phyloP scores from a whole-genome alignment of 2,888 invertebrate genomes.

The Hoplodrina blanda region DNA sequence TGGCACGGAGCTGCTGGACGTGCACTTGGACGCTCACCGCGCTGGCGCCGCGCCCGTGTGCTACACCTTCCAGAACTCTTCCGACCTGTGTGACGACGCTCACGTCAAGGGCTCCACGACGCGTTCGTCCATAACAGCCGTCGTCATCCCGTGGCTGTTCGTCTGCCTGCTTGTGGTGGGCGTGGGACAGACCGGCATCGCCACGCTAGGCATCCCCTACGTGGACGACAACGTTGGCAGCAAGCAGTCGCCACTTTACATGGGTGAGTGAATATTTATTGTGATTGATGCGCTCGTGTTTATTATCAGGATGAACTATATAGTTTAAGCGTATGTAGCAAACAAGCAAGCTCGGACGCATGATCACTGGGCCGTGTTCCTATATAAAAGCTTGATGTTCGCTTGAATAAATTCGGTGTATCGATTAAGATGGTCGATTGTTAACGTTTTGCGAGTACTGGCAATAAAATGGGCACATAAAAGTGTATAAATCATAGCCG shows the following conservation, averaged over 20 bases:
- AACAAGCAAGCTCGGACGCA: slow-evolving; percentile 27
- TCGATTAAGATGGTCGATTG: slow-evolving; percentile 59
- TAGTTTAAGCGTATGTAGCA: slow-evolving; percentile 39
- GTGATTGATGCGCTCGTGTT: slow-evolving; percentile 23
- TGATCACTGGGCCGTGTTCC: slow-evolving; percentile 49
- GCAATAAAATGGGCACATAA: slow-evolving; percentile 69
- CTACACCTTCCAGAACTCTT: slow-evolving; percentile 71
- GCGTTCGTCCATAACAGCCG: slow-evolving; percentile 94
- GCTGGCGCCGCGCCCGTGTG: slow-evolving; percentile 83
- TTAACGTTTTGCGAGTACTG: slow-evolving; percentile 59
- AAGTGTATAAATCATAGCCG: slow-evolving; percentile 75
- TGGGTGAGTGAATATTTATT: slow-evolving; percentile 91
- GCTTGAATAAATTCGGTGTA: slow-evolving; percentile 51
- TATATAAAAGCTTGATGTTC: slow-evolving; percentile 54
- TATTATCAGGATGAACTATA: slow-evolving; percentile 14
- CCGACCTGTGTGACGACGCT: slow-evolving; percentile 90
- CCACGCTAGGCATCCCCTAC: slow-evolving; percentile 97
- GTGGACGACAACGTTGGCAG: slow-evolving; percentile 98
- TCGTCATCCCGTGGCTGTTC: slow-evolving; percentile 97
- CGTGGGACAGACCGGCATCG: slow-evolving; percentile 97
- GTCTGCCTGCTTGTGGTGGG: slow-evolving; percentile 96
- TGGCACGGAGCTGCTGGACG: slow-evolving; percentile 93
- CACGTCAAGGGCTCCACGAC: slow-evolving; percentile 92
- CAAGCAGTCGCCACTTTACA: slow-evolving; percentile 97
- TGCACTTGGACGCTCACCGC: slow-evolving; percentile 79